Evolutionary conservation across 1,140 invertebrate species (phyloP), one percentile per base, ranked within the genome.

Genomic region (Eumaeus atala): DNA sequence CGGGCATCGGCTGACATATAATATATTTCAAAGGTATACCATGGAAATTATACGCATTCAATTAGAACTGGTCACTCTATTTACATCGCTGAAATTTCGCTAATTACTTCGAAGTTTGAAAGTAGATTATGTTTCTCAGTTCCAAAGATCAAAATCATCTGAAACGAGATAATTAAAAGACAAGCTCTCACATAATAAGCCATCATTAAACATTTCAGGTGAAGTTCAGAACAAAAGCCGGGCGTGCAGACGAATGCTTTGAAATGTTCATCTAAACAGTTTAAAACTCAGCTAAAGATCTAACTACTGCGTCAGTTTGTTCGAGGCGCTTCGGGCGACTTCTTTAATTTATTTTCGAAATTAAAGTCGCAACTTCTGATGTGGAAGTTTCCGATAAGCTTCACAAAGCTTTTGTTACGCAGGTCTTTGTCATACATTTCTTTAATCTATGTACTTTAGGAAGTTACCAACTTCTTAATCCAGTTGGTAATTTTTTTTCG

Each of bases 341-440:
- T 74, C 66, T 77, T 73, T 72, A 77, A 78, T 79, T 79, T 78
- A 73, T 82, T 78, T 74, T 78, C 67, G 52, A 74, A 74, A 77
- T 82, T 76, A 77, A 70, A 74, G 66, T 70, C 68, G 55, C 50
- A 66, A 67, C 60, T 64, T 50, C 18, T 49, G 49, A 60, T 49
- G 51, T 51, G 48, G 42, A 61, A 63, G 51, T 61, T 63, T 14
- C 50, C 61, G 56, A 62, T 70, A 67, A 70, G 56, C 55, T 56
- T 51, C 56, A 64, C 37, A 34, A 48, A 10, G 47, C 37, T 48
- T 34, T 48, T 34, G 48, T 38, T 40, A 52, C 28, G 28, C 51
- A 42, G 9, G 4, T 49, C 50, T 58, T 48, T 36, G 10, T 35
- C 42, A 11, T n/a, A 14, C 16, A 28, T 34, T 21, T 42, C n/a